Evolutionary conservation across 2,113 vertebrate species (phyloP).

Genomic region (Suricata suricatta): DNA sequence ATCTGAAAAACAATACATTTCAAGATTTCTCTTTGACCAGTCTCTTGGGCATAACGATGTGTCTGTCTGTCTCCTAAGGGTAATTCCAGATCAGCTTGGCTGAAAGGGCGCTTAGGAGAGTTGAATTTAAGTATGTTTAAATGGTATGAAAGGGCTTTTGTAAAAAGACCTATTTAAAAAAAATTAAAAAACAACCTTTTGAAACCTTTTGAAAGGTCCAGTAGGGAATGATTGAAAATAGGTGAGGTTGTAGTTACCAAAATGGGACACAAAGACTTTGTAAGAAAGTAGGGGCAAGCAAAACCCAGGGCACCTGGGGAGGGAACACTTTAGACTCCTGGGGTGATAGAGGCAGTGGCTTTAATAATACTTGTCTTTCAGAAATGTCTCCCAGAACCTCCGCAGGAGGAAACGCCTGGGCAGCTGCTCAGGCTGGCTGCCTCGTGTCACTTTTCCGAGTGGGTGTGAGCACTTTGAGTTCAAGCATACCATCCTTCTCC

Average conservation of each 20-base stretch:
- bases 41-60: background rate
- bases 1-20: background rate
- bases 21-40: background rate
- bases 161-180: background rate
- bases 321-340: background rate
- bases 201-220: background rate
- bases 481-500: background rate
- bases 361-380: background rate
- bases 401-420: background rate
- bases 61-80: background rate
- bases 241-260: background rate
- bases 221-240: background rate
- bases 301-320: background rate
- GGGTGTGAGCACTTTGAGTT: background rate
- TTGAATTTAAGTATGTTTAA: background rate
- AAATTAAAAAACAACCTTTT: too few relatives aligned
- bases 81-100: background rate
- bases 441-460: background rate
- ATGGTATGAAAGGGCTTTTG: background rate
- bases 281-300: background rate
- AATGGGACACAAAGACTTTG: background rate
- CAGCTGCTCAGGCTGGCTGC: background rate
- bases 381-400: background rate
- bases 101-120: background rate
- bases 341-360: too few relatives aligned